Percentiles rank a stretch among this genome's conserved stretches.
Evolutionary conservation across 2,888 invertebrate genomes (phyloP).

Genomic region (Caradrina kadenii): DNA sequence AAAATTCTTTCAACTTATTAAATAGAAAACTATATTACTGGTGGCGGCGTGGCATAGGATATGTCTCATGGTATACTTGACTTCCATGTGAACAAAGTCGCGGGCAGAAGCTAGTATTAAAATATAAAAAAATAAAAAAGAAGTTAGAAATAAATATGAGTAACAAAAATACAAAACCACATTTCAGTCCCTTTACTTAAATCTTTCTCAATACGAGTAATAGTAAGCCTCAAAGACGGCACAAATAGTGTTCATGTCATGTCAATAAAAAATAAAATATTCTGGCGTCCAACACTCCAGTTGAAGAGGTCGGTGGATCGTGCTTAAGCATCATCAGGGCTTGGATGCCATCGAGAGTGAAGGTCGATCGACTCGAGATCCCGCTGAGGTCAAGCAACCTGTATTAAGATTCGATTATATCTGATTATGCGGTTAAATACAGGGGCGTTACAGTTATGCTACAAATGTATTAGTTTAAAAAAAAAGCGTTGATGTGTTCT

Average conservation of each 20-base stretch:
- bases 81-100: no score
- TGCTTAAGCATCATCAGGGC: slow-evolving; percentile 59
- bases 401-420: slow-evolving; percentile 45
- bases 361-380: slow-evolving; percentile 61
- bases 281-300: slow-evolving; percentile 38
- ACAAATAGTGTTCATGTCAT: slow-evolving; percentile 33
- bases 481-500: no score
- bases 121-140: no score
- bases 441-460: no score
- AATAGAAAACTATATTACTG: no score
- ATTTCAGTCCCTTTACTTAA: slow-evolving; percentile 4
- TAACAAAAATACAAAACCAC: background rate
- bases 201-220: slow-evolving; percentile 11
- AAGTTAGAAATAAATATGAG: no score
- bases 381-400: slow-evolving; percentile 61
- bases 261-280: slow-evolving; percentile 63
- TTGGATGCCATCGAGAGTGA: slow-evolving; percentile 47
- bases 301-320: slow-evolving; percentile 56
- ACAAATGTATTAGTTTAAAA: background rate
- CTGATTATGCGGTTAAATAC: slow-evolving; percentile 47
- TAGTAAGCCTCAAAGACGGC: background rate
- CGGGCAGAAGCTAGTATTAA: no score
- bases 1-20: no score
- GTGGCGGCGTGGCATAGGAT: no score
- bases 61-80: no score